Conservation (phyloP, 2,113 vertebrate genomes). For the mouse (Mus musculus) region DNA sequence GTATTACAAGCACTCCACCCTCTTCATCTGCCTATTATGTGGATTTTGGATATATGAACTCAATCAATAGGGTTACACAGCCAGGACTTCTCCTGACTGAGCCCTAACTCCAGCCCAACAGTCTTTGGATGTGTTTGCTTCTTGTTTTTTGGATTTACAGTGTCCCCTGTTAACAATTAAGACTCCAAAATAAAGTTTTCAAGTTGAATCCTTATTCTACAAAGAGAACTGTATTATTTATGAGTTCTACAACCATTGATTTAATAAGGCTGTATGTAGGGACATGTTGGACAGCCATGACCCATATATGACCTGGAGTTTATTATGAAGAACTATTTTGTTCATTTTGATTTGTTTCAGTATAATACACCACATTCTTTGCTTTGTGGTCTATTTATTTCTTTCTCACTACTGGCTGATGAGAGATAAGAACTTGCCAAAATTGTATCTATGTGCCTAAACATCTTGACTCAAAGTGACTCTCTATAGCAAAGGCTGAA, state of each 20-base stretch:
- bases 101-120: not conserved
- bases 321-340: constrained; percentile 27
- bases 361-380: not conserved
- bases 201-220: constrained; percentile 30
- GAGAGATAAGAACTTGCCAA: not conserved
- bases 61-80: not conserved
- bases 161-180: constrained; percentile 4
- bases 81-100: not conserved
- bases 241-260: not conserved
- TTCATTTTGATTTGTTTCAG: not conserved
- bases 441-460: not conserved
- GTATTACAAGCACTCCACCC: too few species aligned
- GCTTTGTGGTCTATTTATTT: not conserved
- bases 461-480: not conserved
- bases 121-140: not conserved
- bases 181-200: not conserved
- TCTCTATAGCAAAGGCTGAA: not conserved
- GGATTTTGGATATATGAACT: not conserved
- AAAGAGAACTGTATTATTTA: constrained; percentile 29
- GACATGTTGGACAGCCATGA: not conserved
- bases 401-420: not conserved
- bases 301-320: not conserved
- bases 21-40: not conserved
- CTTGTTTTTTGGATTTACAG: not conserved
- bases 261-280: not conserved